These are phyloP conservation scores for Drosophila ercepeae DNA, from an alignment of 1,140 invertebrate species.

Conservation along the genomic window DNA sequence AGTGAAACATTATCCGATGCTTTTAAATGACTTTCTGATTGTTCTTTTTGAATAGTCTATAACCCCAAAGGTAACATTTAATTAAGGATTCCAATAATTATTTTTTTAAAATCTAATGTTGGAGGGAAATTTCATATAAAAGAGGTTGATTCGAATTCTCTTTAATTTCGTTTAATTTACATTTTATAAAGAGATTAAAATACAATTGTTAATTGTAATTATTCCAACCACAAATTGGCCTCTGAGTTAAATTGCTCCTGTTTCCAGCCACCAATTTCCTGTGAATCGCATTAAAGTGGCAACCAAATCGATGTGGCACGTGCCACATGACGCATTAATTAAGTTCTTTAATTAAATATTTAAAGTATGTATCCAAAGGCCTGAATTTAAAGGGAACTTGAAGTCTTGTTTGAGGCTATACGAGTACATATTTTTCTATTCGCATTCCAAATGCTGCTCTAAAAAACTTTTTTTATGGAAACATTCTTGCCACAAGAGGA, in stretches of 20 bases:
- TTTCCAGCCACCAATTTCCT: constrained; percentile 1
- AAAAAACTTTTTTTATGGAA: constrained; percentile 1
- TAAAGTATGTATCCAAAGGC: constrained; percentile 2
- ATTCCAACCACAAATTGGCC: constrained; percentile 38
- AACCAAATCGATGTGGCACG: constrained; percentile 20
- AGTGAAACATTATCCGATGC: neutral
- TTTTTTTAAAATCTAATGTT: too few species aligned
- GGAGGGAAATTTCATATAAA: constrained; percentile 9
- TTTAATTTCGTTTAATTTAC: too few species aligned
- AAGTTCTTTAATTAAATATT: constrained; percentile 12
- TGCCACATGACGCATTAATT: constrained; percentile 22
- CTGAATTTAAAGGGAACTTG: constrained; percentile 2
- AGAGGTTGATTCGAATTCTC: too few species aligned
- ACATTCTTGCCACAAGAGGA: constrained; percentile 8
- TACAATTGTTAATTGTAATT: constrained; percentile 41
- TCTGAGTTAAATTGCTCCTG: constrained; percentile 20
- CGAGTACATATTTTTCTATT: too few species aligned
- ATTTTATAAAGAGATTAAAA: constrained; percentile 1
- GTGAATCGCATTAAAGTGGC: constrained; percentile 23
- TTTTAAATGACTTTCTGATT: neutral
- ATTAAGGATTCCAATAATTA: too few species aligned
- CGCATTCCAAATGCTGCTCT: constrained; percentile 6
- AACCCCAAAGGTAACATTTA: too few species aligned
- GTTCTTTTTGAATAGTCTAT: neutral
- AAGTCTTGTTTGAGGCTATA: neutral